Conservation (phyloP, 1,140 invertebrate species). For the Campoletis sonorensis region DNA sequence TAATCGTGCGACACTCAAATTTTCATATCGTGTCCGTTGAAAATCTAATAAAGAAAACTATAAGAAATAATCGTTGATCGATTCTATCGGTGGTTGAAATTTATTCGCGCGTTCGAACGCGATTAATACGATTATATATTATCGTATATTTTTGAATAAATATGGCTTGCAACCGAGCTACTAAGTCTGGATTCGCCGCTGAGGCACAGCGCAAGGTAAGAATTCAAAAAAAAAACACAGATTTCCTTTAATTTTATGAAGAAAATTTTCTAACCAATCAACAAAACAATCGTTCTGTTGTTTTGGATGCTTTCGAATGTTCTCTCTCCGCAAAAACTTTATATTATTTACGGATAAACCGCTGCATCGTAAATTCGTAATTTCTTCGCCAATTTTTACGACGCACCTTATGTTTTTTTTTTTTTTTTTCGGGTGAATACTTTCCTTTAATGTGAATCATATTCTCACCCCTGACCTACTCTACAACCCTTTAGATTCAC, state of each 20-base stretch:
- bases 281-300: background rate
- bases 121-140: slow-evolving; percentile 50
- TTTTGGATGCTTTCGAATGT: background rate
- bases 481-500: slow-evolving; percentile 20
- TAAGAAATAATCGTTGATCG: background rate
- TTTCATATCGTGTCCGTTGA: background rate
- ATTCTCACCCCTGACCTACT: slow-evolving; percentile 43
- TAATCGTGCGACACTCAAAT: background rate
- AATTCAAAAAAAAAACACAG: background rate
- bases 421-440: background rate
- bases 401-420: background rate
- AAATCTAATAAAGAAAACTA: slow-evolving; percentile 8
- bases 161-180: slow-evolving; percentile 92
- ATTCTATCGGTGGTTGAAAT: background rate
- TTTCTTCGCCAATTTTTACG: too few species aligned
- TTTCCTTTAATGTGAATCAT: background rate
- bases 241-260: slow-evolving; percentile 1
- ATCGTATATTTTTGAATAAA: slow-evolving; percentile 44
- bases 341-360: too few species aligned
- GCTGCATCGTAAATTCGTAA: too few species aligned
- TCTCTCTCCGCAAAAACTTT: background rate
- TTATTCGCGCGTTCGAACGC: background rate
- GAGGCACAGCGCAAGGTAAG: slow-evolving; percentile 93
- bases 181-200: slow-evolving; percentile 95
- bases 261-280: background rate